Base-by-base conservation (phyloP, 2,888 invertebrate species). In the Nezara viridula region DNA sequence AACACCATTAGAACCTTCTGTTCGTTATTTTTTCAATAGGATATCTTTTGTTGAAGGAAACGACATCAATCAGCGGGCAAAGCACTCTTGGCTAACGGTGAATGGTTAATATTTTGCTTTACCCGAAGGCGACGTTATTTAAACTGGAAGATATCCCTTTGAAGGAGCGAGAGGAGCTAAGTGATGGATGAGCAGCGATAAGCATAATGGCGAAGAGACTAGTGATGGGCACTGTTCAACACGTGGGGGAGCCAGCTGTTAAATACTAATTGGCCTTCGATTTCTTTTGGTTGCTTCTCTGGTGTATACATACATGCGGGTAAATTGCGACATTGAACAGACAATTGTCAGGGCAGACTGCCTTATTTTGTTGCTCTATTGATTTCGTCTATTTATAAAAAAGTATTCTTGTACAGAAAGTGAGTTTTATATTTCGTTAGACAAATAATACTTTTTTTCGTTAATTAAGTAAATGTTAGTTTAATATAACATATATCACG, bases 141-240 rank as follows among this genome's bases (percentile, higher is more conserved):
- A 12, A 60, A 73, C 19, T 19, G 37, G 19, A 37, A 7, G 37
- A 19, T 47, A 47, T 24, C 4, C n/a, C 9, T 3, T 81, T 14
- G 81, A 47, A 81, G 47, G 14, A 44, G 44, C 0, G 40, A 3
- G 4, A 12, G 40, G 27, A 40, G 40, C 5, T 19, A 16, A 81
- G n/a, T 81, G 81, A 81, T 81, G 81, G 81, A 81, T 81, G 81
- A 44, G 7, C 24, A 24, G 44, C n/a, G 81, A 81, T 81, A 81
- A 81, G 44, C 24, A 44, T 44, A 81, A 81, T 81, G 81, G 44
- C 14, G 14, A 44, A 81, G 24, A 16, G 81, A n/a, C n/a, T 3
- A 44, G 44, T 40, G 24, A n/a, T 14, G 81, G n/a, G 77, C 7
- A 77, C 2, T n/a, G 44, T n/a, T 81, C 81, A 44, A 81, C 81